Evolutionary conservation across 2,797 vertebrate species (phyloP), one percentile per base, ranked within the genome.

Genomic region (Chelonia mydas): DNA sequence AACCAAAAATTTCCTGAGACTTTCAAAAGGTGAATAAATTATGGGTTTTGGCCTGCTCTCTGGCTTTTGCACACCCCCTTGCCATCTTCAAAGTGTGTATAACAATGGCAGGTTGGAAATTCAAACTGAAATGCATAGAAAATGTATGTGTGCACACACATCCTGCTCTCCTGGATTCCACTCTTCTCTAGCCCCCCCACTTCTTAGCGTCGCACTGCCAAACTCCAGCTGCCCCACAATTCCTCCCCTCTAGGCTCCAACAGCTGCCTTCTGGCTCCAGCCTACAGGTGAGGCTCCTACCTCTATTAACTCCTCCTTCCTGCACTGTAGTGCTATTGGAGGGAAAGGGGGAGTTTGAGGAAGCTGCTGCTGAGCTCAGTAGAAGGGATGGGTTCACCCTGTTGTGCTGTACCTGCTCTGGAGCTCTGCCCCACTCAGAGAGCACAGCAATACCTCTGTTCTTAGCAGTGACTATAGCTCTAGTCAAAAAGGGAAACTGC

Each of bases 221-320:
- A 88, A 59, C 17, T 33, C 83, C 33, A 84, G 25, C 6, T 57
- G 31, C 15, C 15, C 25, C 10, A 17, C 3, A 37, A 12, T 65
- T 81, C 21, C 15, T 53, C 3, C 2, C n/a, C 7, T 2, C 21
- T 0, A 0, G 15, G 16, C 33, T n/a, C n/a, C 21, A 41, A 21
- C 68, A 72, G 19, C 37, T 41, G 68, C 68, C 9, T 72, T 37
- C 68, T 72, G 37, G n/a, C n/a, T 68, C 65, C 7, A 10, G 16
- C 33, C 61, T 72, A 19, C 74, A 77, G 74, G 74, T 76, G 41
- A 76, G 41, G 41, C 8, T 49, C 45, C 27, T 17, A 49, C 21
- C n/a, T 72, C 68, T 72, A 41, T 41, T 72, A 72, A 72, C 68
- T 23, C n/a, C 68, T 72, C 37, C 68, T 72, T 23, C 21, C 37